Evolutionary conservation across 2,113 vertebrate genomes (phyloP), one percentile per base, ranked within the genome.

Genomic region (Haliaeetus leucogaster): DNA sequence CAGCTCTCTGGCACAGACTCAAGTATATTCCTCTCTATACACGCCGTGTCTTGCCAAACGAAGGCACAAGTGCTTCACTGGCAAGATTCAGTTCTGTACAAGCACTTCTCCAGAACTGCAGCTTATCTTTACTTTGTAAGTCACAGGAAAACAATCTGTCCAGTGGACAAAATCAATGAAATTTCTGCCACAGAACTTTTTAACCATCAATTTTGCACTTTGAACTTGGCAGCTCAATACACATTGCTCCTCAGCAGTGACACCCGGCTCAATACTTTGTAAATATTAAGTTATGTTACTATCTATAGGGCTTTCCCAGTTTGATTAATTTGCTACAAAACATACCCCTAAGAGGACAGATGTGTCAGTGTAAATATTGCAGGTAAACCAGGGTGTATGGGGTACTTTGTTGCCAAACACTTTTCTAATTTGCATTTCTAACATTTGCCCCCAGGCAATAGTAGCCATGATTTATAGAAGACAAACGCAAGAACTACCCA

Each of bases 311-410:
- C 27, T 29, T 42, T 73, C 48, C 36, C 67, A 45, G 43, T 45
- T 29, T 7, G 6, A 18, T 19, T n/a, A 14, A 50, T 53, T 11
- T 90, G 72, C 32, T 62, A 7, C 50, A 14, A 45, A 68, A 52
- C 66, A 11, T 16, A 16, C 55, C 47, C 38, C 10, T 4, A 18
- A 19, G 53, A 32, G 0, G 40, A 19, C 56, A 81, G 73, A 36
- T 2, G 23, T 1, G 9, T 2, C 43, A 21, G 20, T 20, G 50
- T 2, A 48, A 87, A 61, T 4, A 10, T 0, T 34, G 32, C 30
- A 11, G 1, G 16, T 0, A 20, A 7, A 36, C 27, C 43, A 20
- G 23, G 8, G 8, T 6, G 10, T 9, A 11, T 3, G 3, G 7
- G 19, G 13, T 4, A 38, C 40, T 80, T 34, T 16, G 59, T 27